A percentile compares a stretch with the other conserved stretches of the same genome.
Conservation (phyloP, 2,888 invertebrate genomes). For the Tiliacea aurago region DNA sequence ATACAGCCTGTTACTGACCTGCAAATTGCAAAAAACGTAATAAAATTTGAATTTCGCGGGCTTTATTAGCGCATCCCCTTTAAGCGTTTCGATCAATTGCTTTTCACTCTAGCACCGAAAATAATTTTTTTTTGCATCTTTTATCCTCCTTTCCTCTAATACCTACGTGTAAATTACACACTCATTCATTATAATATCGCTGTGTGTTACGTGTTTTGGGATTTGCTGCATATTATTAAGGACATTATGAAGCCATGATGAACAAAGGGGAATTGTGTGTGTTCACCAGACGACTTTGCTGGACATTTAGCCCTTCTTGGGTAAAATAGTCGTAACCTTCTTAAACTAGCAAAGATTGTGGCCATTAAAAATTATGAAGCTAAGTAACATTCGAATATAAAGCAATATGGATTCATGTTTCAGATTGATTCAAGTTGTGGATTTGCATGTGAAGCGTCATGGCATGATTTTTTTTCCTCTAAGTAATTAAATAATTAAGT, state of each 20-base stretch:
- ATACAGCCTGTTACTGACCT: too few species aligned
- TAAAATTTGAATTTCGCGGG: too few species aligned
- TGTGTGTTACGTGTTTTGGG: background rate
- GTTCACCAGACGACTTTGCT: background rate
- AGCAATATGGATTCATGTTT: background rate
- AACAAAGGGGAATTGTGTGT: background rate
- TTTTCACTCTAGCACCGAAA: too few species aligned
- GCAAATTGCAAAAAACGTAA: too few species aligned
- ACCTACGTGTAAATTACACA: background rate
- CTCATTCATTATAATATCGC: background rate
- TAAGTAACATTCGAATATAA: constrained; percentile 11
- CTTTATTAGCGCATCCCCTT: too few species aligned
- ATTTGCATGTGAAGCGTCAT: background rate
- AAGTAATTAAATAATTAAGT: background rate
- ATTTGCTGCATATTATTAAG: background rate
- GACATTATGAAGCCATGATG: background rate
- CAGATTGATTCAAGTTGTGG: background rate
- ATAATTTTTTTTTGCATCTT: too few species aligned
- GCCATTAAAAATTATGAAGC: background rate
- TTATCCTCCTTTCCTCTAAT: too few species aligned
- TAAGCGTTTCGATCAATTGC: too few species aligned
- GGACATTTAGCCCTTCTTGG: background rate
- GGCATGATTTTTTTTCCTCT: background rate
- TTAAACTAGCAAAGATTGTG: background rate
- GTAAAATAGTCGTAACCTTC: constrained; percentile 1